Base-by-base conservation (phyloP, 2,888 invertebrate genomes). In the Kryphioiulus occultus region DNA sequence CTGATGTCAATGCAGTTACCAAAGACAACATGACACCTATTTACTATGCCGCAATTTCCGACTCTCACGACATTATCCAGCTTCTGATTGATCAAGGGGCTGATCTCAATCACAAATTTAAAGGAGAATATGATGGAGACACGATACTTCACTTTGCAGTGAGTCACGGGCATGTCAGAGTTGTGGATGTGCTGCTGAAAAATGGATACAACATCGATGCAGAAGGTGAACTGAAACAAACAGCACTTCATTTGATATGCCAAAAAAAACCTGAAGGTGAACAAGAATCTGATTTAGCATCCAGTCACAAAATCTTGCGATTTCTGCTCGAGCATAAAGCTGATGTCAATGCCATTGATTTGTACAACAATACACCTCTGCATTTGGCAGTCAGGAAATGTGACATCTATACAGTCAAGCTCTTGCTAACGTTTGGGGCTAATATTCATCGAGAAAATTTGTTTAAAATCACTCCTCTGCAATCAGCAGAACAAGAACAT, bases 61-160 rank as follows among this genome's bases (percentile, higher is more conserved):
- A 17, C 26, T 30, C 94, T 87, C 92, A 92, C 82, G 92, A 93
- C 22, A 90, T 94, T 44, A 91, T 95, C n/a, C 92, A 92, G 86
- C 92, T 91, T 89, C 91, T 95, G 17, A 90, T 95, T 83, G 92
- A 93, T 35, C 91, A 93, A 83, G 94, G 94, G 0, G 94, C 95
- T 2, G 93, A 94, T 90, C 93, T 95, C n/a, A 94, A 95, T 89
- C 93, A 93, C 17, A 91, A 97, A 91, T 92, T 93, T 35, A n/a
- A n/a, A n/a, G n/a, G n/a, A n/a, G n/a, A n/a, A n/a, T n/a, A n/a
- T n/a, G 93, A 78, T 2, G 78, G 30, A 30, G 15, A 30, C 2
- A 12, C 78, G 2, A 15, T 47, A 22, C 44, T 85, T 7, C 85
- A 85, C 7, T 85, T 39, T 26, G 85, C 78, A 0, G 78, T 78